Conservation (phyloP, 2,113 vertebrate species). For the Dasypus novemcinctus region DNA sequence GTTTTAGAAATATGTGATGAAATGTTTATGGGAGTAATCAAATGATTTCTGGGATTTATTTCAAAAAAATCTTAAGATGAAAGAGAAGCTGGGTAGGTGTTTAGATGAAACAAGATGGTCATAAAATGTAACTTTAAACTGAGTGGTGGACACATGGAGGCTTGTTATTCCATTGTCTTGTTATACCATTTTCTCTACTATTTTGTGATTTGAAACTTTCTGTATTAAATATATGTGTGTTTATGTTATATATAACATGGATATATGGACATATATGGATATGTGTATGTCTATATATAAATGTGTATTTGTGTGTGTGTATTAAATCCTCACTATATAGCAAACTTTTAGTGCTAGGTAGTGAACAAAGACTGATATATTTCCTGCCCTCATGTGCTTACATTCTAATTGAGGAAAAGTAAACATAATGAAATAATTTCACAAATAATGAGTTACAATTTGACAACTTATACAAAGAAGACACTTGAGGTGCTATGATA, state of each 20-base stretch:
- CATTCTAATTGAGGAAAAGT: neutral
- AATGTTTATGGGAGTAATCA: neutral
- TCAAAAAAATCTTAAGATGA: neutral
- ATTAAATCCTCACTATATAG: neutral
- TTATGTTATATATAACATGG: neutral
- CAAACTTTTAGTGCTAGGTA: neutral
- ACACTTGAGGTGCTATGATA: neutral
- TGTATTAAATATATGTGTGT: too few species aligned
- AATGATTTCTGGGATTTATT: neutral
- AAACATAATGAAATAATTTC: neutral
- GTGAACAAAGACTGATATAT: neutral
- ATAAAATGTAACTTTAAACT: neutral
- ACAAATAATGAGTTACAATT: neutral
- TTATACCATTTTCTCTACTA: too few species aligned
- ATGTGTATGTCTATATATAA: neutral
- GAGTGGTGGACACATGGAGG: too few species aligned
- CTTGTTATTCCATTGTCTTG: too few species aligned
- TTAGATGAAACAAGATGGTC: neutral
- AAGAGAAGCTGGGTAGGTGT: neutral
- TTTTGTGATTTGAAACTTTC: too few species aligned
- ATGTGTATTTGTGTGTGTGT: neutral
- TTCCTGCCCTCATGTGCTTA: neutral
- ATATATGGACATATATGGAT: neutral
- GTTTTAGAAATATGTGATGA: neutral
- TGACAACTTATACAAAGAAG: neutral